Percentiles rank a stretch among this genome's conserved stretches.
Conservation (phyloP, 2,888 invertebrate genomes). For the Priocnemis perturbator region DNA sequence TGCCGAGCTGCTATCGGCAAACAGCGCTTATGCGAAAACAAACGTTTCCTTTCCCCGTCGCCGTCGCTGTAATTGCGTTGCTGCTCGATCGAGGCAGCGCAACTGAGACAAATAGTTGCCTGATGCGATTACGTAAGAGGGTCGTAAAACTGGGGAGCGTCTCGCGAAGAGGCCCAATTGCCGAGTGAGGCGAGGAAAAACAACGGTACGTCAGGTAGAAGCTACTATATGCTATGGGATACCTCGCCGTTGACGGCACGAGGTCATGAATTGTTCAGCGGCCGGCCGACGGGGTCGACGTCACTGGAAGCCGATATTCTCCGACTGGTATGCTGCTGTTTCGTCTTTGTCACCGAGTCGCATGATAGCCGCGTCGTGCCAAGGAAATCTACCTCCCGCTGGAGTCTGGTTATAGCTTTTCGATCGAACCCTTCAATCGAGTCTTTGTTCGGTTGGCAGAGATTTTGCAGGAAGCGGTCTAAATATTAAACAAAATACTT, state of each 20-base stretch:
- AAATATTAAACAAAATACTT: too few relatives aligned
- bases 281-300: slow-evolving; percentile 61
- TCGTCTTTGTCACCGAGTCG: slow-evolving; percentile 42
- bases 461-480: background rate
- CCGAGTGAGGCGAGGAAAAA: background rate
- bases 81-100: background rate
- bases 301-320: slow-evolving; percentile 63
- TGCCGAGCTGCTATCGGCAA: slow-evolving; percentile 32
- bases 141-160: too few relatives aligned
- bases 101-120: too few relatives aligned
- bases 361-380: background rate
- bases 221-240: too few relatives aligned
- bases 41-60: slow-evolving; percentile 18
- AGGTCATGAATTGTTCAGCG: slow-evolving; percentile 67
- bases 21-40: slow-evolving; percentile 38
- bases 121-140: too few relatives aligned
- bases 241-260: background rate
- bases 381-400: background rate
- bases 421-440: too few relatives aligned
- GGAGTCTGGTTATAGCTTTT: background rate
- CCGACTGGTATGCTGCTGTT: slow-evolving; percentile 56
- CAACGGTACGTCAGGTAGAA: background rate
- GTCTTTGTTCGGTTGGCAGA: background rate
- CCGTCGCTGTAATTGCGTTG: background rate
- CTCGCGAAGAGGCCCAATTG: background rate